Conservation (phyloP, 2,113 vertebrate species). For the Centropus bengalensis region DNA sequence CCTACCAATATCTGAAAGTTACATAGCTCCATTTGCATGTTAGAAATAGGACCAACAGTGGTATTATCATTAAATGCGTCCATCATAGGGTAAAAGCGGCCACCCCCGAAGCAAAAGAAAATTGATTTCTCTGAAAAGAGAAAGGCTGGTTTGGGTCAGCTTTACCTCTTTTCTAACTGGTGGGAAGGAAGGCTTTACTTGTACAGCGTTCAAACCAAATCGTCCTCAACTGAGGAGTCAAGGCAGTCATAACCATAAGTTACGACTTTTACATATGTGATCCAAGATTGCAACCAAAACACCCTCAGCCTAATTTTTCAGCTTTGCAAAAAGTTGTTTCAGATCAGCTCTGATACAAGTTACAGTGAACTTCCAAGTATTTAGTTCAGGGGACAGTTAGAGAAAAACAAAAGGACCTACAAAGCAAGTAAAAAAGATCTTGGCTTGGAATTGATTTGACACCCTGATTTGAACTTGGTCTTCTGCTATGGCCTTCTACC, state of each 20-base stretch:
- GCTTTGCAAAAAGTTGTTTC: neutral
- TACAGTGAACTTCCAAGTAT: neutral
- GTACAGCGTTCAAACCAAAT: neutral
- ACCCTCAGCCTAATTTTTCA: neutral
- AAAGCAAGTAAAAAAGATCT: neutral
- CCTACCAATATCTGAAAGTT: neutral
- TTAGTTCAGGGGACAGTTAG: neutral
- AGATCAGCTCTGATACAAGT: neutral
- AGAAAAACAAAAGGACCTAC: neutral
- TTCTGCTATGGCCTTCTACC: neutral
- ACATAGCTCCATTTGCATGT: neutral
- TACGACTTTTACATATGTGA: neutral
- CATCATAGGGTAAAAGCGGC: neutral
- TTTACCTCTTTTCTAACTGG: neutral
- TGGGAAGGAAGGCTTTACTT: neutral
- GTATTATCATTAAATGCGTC: neutral
- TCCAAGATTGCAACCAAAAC: neutral
- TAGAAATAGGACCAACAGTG: neutral
- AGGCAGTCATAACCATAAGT: neutral
- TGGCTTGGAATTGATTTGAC: neutral
- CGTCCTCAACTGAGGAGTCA: neutral
- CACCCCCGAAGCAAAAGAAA: neutral
- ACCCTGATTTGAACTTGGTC: neutral
- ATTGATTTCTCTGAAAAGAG: neutral
- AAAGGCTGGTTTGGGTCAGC: neutral